Evolutionary conservation across 2,888 invertebrate genomes (phyloP), one percentile per base, ranked within the genome.

Genomic region (Acheta domesticus): DNA sequence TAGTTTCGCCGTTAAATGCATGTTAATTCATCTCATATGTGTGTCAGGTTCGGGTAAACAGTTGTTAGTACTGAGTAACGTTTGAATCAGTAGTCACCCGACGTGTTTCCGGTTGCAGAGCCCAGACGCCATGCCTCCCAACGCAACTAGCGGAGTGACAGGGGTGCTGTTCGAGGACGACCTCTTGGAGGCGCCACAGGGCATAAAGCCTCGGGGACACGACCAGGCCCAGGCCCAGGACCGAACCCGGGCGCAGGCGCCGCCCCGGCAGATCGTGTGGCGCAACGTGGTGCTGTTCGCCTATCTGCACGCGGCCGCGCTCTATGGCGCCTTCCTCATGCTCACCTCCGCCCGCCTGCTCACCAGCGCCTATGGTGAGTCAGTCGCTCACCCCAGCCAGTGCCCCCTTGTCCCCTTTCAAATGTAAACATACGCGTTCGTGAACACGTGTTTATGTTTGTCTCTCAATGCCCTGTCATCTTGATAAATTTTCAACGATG

Each of bases 221-320:
- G 36, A 5, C 36, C 75, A 79, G 21, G 19, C 73, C 1, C 77
- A 77, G 62, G 50, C 79, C 19, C 12, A 19, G 4, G 73, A 75
- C 11, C 81, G 85, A 81, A 5, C 8, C 36, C 83, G 82, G 79
- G 0, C 36, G 36, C 36, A 36, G 36, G 36, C 36, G 8, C 36
- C 36, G 36, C 36, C 36, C 36, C 82, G 84, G 75, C 81, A 85
- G 77, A 87, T 93, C 77, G 96, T 96, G 12, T 96, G 96, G 96
- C 90, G 93, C 83, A 96, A 96, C 85, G 93, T 96, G 77, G 86
- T 92, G 19, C 89, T 93, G 1, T 95, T 96, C 85, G 88, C 89
- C 14, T 93, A 93, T 85, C 89, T 96, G 81, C 96, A 96, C 85
- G 74, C 91, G 77, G 92, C 92, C 3, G 93, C 94, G 0, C 79